These are phyloP conservation scores for Eristalis pertinax DNA, from an alignment of 2,888 invertebrate genomes.

Conservation along the genomic window DNA sequence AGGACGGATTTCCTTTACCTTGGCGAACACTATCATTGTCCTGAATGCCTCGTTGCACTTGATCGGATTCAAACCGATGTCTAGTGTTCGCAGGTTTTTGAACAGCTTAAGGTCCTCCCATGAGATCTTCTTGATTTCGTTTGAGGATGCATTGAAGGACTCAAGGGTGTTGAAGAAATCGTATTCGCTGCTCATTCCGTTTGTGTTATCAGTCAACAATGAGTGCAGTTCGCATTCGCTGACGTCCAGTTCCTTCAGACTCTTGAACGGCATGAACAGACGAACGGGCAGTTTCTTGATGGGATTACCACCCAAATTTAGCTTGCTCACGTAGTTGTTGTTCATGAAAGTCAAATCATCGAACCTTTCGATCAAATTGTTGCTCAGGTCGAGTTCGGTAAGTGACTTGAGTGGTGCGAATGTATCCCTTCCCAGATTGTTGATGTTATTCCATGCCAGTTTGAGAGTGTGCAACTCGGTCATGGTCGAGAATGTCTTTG, in stretches of 20 bases:
- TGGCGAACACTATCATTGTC: constrained; percentile 83
- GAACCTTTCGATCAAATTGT: constrained; percentile 86
- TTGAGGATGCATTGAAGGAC: constrained; percentile 83
- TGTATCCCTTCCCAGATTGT: constrained; percentile 83
- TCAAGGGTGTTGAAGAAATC: constrained; percentile 83
- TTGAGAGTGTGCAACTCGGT: constrained; percentile 86
- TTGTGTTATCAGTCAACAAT: constrained; percentile 84
- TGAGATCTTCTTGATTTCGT: constrained; percentile 78
- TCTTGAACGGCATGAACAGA: constrained; percentile 85
- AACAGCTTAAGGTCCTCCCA: constrained; percentile 77
- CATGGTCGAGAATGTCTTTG: constrained; percentile 87
- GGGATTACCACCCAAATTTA: constrained; percentile 89
- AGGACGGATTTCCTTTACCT: constrained; percentile 76
- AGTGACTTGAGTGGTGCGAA: constrained; percentile 84
- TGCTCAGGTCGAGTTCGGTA: constrained; percentile 87
- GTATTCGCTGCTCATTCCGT: constrained; percentile 77
- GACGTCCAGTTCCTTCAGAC: constrained; percentile 86
- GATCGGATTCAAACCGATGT: constrained; percentile 85
- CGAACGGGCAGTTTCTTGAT: constrained; percentile 86
- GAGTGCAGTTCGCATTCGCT: constrained; percentile 87
- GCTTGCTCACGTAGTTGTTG: constrained; percentile 84
- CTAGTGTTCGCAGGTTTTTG: constrained; percentile 82
- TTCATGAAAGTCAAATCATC: constrained; percentile 86
- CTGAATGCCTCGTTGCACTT: constrained; percentile 87
- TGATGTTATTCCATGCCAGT: constrained; percentile 86